Base-by-base conservation (phyloP, 2,797 vertebrate species). In the Pseudochirops corinnae region DNA sequence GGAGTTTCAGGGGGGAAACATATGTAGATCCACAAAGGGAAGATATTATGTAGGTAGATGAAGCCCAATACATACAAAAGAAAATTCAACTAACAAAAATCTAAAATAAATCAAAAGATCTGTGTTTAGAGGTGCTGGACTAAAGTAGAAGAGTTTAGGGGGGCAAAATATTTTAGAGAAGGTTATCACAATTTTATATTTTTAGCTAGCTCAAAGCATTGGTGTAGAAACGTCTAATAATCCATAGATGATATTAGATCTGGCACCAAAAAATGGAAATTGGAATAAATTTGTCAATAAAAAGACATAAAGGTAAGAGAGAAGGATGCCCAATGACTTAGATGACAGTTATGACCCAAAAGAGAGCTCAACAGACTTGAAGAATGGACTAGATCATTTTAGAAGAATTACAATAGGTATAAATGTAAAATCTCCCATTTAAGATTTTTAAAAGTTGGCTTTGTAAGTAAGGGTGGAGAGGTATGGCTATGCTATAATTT, bases 141-240 rank as follows among this genome's bases (percentile, higher is more conserved):
- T 55, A 55, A 91, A 67, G 93, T 92, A 57, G 33, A 60, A 31
- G 93, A 74, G 39, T 95, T 39, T 58, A 46, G 13, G 52, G 28
- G 33, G 56, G 29, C 39, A 93, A 92, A 58, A 0, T 28, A 91
- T 9, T 52, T 56, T 92, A 74, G 94, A 94, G 91, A 60, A 93
- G 92, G 56, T 91, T 93, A 50, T 11, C 74, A 87, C 39, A 87
- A 28, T 46, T 87, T 50, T 87, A 90, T 87, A 12, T 82, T 94
- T 60, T 90, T n/a, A 92, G 50, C 26, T 90, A 46, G 4, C 10
- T 57, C 3, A 82, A 18, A 9, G 93, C 12, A 28, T 82, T 92
- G 74, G 67, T 82, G 39, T 46, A 92, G 57, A 95, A 96, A 94
- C 74, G 21, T 53, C 53, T 74, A 74, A 93, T 46, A 57, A 58